Base-by-base conservation (phyloP, 1,140 invertebrate species). In the Sitobion miscanthi region DNA sequence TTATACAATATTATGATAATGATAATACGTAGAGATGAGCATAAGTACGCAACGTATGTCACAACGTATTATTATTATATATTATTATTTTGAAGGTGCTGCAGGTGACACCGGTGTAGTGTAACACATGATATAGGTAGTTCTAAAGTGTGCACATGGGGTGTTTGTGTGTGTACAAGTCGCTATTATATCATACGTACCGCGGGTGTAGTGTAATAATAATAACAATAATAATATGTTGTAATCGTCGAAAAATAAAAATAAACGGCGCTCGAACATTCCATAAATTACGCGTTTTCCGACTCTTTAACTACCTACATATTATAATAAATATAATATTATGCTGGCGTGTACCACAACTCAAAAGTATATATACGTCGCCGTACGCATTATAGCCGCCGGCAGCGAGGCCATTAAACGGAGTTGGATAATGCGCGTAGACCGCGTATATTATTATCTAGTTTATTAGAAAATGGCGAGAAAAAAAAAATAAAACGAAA, bases 171-270 rank as follows among this genome's bases (percentile, higher is more conserved):
- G 20, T 21, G 9, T n/a, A 20, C 20, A 20, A 62, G 57, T 2
- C 62, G 25, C 0, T 62, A 62, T 8, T 23, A 25, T 54, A 25
- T 25, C 7, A 62, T 69, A 69, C 14, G 11, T 57, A 57, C 57
- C 57, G 3, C 11, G 8, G 62, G 62, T 30, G 62, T 30, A 14
- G 62, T 69, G 11, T 69, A 14, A 69, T 30, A 62, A 62, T 25
- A 57, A 62, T 11, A 69, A 69, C n/a, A 69, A 77, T 77, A 77
- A 77, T 77, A 77, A 77, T 77, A n/a, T 35, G 62, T 77, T 77
- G 62, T 77, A 77, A 77, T 77, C 30, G 62, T 14, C 62, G n/a
- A n/a, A 77, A 77, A 77, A 77, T n/a, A 77, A 77, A 77, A 77
- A 77, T 77, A 77, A n/a, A 77, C 30, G 30, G 62, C 14, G 14